Evolutionary conservation across 2,113 vertebrate species (phyloP), one percentile per base, ranked within the genome.

Genomic region (Pholis gunnellus): DNA sequence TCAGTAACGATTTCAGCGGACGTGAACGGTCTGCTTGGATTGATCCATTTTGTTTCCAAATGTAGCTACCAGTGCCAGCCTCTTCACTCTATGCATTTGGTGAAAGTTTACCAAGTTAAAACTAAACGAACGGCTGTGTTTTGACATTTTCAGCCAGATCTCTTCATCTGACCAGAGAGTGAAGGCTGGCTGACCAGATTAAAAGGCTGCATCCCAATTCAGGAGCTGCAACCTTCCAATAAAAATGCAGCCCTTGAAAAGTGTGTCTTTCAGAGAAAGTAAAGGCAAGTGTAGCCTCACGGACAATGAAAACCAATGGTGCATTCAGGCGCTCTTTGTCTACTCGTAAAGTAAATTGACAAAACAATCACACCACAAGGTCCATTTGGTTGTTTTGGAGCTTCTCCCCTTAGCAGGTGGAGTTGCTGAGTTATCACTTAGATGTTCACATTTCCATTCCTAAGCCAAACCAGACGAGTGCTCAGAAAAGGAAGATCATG

Each of bases 151-250:
- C 40, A 63, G 48, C 25, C 27, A 69, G 15, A 38, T 52, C 27
- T 54, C 22, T 54, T 50, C n/a, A 68, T 75, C 38, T 4, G 25
- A 67, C 48, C 31, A 20, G n/a, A 38, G 13, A 25, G 40, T 8
- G 7, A 48, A 56, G 38, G 57, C 46, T 64, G 29, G 20, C 56
- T 34, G 42, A 46, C 34, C 18, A 74, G 27, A 25, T 83, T 14
- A 64, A 48, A 48, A 75, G 65, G 72, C 50, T 74, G 27, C 59
- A 38, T 64, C 74, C 52, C 2, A 81, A 34, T 74, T 75, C 64
- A 46, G 44, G 29, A 52, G 75, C 56, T 63, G 72, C 63, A 60
- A 65, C 27, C 42, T 72, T 70, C 0, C 18, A 22, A n/a, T n/a
- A 1, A 40, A 5, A 36, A 75, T 14, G 38, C 14, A 66, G 9